Conservation (phyloP, 2,113 vertebrate genomes). For the Oreotrochilus melanogaster region DNA sequence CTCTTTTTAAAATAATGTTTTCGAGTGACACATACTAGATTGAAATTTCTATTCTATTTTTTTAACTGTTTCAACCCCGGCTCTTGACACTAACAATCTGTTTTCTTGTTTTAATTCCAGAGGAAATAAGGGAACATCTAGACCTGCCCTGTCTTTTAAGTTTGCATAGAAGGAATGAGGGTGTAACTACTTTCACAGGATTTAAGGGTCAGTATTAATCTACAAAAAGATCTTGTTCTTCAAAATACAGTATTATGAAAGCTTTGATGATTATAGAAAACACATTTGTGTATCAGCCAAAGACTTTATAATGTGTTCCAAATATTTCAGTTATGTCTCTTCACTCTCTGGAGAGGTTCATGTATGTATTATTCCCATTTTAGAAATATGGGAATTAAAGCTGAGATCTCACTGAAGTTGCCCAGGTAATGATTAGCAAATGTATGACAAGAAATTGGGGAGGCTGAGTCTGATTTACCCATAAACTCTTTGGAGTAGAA, state of each 20-base stretch:
- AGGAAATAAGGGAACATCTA: neutral
- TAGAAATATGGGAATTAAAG: neutral
- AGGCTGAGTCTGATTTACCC: neutral
- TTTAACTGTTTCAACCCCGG: neutral
- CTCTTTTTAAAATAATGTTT: neutral
- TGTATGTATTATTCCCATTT: neutral
- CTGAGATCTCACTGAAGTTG: neutral
- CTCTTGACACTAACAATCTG: neutral
- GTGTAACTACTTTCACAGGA: neutral
- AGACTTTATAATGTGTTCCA: neutral
- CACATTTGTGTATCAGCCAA: neutral
- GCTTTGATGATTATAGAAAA: neutral
- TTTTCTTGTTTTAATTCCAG: neutral
- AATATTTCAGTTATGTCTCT: slow-evolving; percentile 2
- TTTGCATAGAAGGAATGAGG: neutral
- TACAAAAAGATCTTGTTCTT: neutral
- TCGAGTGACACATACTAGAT: neutral
- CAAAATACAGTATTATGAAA: neutral
- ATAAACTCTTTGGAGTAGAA: neutral
- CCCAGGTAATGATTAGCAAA: neutral
- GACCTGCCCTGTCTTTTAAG: neutral
- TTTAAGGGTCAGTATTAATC: neutral
- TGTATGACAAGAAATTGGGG: neutral
- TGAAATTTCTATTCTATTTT: neutral
- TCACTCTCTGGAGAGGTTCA: neutral